phyloP scores from a whole-genome alignment of 1,140 invertebrate genomes.

The Grapholita molesta region DNA sequence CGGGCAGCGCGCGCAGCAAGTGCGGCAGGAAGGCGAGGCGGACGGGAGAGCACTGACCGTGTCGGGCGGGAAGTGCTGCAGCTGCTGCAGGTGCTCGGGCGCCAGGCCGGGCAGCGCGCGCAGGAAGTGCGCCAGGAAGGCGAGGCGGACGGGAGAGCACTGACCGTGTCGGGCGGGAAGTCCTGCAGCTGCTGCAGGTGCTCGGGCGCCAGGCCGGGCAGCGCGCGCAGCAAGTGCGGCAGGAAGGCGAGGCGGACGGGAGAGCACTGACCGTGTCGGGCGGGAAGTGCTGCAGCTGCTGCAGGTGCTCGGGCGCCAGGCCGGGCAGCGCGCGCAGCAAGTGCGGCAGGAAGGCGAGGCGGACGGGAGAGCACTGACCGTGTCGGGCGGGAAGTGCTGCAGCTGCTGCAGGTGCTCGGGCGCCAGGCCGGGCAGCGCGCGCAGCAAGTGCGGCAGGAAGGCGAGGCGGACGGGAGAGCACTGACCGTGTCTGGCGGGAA shows the following conservation, averaged over 20 bases:
- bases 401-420: slow-evolving; percentile 76
- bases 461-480: too few species aligned
- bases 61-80: slow-evolving; percentile 84
- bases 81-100: slow-evolving; percentile 80
- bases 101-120: slow-evolving; percentile 81
- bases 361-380: slow-evolving; percentile 80
- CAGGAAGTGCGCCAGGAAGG: slow-evolving; percentile 88
- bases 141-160: slow-evolving; percentile 57
- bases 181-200: slow-evolving; percentile 82
- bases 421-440: slow-evolving; percentile 26
- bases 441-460: slow-evolving; percentile 61
- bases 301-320: slow-evolving; percentile 48
- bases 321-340: slow-evolving; percentile 52
- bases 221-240: slow-evolving; percentile 83
- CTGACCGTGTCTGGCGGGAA: slow-evolving; percentile 75
- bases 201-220: slow-evolving; percentile 81
- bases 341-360: slow-evolving; percentile 87
- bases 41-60: slow-evolving; percentile 74
- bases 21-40: slow-evolving; percentile 60
- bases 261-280: slow-evolving; percentile 82
- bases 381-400: slow-evolving; percentile 33
- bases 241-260: slow-evolving; percentile 88
- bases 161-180: slow-evolving; percentile 85
- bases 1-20: background rate
- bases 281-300: slow-evolving; percentile 83